Evolutionary conservation across 2,888 invertebrate genomes (phyloP).

Genomic region (Clistopyga incitator): DNA sequence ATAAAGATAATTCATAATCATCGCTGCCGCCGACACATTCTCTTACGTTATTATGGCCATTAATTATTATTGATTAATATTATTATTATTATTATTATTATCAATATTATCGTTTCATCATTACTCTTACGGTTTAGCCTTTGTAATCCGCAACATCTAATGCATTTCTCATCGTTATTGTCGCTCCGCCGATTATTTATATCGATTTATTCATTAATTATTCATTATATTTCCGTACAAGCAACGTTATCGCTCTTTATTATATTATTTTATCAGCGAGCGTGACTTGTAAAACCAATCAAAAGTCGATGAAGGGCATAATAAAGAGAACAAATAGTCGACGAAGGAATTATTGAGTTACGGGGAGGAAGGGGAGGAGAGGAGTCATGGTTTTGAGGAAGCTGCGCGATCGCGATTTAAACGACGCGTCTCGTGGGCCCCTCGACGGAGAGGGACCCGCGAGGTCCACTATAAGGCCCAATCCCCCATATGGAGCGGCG

Average conservation of each 20-base stretch:
- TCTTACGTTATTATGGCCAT: slow-evolving; percentile 48
- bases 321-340: slow-evolving; percentile 55
- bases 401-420: slow-evolving; percentile 5
- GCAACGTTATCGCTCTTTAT: slow-evolving; percentile 59
- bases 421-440: slow-evolving; percentile 18
- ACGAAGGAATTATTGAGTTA: slow-evolving; percentile 47
- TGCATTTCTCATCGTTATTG: slow-evolving; percentile 38
- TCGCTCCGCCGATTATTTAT: slow-evolving; percentile 24
- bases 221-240: slow-evolving; percentile 13
- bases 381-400: slow-evolving; percentile 43
- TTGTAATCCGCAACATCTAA: slow-evolving; percentile 14
- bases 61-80: slow-evolving; percentile 72
- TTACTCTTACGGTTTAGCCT: slow-evolving; percentile 26
- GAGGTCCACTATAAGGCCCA: slow-evolving; percentile 75
- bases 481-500: slow-evolving; percentile 73
- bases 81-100: slow-evolving; percentile 62
- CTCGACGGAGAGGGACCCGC: slow-evolving; percentile 17
- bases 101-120: slow-evolving; percentile 17
- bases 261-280: slow-evolving; percentile 64
- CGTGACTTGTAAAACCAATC: slow-evolving; percentile 60
- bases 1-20: slow-evolving; percentile 52
- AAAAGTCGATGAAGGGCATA: slow-evolving; percentile 59
- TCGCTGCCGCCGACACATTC: slow-evolving; percentile 32
- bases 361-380: not conserved
- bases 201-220: slow-evolving; percentile 29